Evolutionary conservation across 2,797 vertebrate species (phyloP), one percentile per base, ranked within the genome.

Genomic region (Melanotaenia pygmaea): DNA sequence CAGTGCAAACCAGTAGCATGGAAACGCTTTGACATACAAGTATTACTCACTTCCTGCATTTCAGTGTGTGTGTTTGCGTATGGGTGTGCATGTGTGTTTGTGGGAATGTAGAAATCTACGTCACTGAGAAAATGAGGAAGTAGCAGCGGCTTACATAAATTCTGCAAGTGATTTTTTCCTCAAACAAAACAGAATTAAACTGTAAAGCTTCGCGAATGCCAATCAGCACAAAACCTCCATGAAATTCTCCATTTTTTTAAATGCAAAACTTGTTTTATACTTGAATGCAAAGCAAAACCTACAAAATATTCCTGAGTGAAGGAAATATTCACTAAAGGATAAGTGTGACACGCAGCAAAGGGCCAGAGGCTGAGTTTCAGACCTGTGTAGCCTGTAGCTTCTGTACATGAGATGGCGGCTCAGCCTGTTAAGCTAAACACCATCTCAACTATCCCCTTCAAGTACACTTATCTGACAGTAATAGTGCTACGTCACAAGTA

Each of bases 31-130:
- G 43, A 81, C 70, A 67, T 60, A 64, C 18, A 34, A 67, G 70
- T 63, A 74, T 26, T 51, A 54, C 65, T 74, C 70, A 88, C 88
- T 93, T 94, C 92, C 92, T 93, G 20, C 77, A 16, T 87, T 26
- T 70, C 43, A 67, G 43, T 60, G 54, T 47, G 40, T 43, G 74
- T 56, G 62, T 47, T 56, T 40, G 64, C 18, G 51, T 18, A 32
- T 72, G 47, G 45, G 54, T 35, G 61, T 20, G 69, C n/a, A 59
- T 12, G 14, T 10, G 59, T 26, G 64, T 1, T 4, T 54, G 61
- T 24, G 62, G n/a, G 67, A 37, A 59, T 66, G n/a, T 24, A 58
- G 13, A 62, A 32, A 24, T 67, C 5, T 65, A 34, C 14, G 26
- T 18, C 18, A 34, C 1, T 62, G 24, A 69, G 8, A n/a, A 28